A percentile compares a stretch with the other conserved stretches of the same genome.
These are phyloP conservation scores for Emydocephalus ijimae DNA, from an alignment of 2,113 vertebrate species.

Conservation along the genomic window DNA sequence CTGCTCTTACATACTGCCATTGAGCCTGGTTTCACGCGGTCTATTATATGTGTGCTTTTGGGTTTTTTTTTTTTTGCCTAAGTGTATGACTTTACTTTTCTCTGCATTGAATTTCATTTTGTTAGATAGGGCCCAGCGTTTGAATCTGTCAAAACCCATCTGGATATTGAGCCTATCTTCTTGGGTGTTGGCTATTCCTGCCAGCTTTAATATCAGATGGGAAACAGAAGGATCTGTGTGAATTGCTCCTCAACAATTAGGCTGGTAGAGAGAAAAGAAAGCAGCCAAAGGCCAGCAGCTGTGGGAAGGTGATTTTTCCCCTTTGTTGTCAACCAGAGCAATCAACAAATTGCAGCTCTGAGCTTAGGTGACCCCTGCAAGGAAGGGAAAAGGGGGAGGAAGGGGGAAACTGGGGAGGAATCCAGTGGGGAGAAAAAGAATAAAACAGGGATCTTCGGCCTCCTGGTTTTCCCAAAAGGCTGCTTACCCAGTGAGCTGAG, in stretches of 20 bases:
- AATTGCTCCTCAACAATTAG: neutral
- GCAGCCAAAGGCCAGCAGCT: neutral
- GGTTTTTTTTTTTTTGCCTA: no score
- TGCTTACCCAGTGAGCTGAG: neutral
- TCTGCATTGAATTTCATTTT: no score
- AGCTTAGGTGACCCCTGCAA: neutral
- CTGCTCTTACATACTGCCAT: no score
- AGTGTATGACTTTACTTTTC: no score
- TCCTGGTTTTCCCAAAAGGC: neutral
- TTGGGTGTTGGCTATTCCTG: no score
- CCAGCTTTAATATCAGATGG: neutral
- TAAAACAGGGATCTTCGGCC: neutral
- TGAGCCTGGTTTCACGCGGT: no score
- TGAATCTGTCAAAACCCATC: no score
- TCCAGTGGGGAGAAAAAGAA: neutral
- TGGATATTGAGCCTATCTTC: no score
- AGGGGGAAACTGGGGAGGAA: neutral
- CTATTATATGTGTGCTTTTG: no score
- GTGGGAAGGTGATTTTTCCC: conserved; percentile 2
- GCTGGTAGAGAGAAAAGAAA: neutral
- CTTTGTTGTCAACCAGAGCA: conserved; percentile 6
- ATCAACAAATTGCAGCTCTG: conserved; percentile 5
- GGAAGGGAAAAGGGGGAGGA: neutral
- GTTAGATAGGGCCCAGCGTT: no score
- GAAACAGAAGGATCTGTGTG: neutral